Evolutionary conservation across 2,113 vertebrate species (phyloP), one percentile per base, ranked within the genome.

Genomic region (Oryzias celebensis): DNA sequence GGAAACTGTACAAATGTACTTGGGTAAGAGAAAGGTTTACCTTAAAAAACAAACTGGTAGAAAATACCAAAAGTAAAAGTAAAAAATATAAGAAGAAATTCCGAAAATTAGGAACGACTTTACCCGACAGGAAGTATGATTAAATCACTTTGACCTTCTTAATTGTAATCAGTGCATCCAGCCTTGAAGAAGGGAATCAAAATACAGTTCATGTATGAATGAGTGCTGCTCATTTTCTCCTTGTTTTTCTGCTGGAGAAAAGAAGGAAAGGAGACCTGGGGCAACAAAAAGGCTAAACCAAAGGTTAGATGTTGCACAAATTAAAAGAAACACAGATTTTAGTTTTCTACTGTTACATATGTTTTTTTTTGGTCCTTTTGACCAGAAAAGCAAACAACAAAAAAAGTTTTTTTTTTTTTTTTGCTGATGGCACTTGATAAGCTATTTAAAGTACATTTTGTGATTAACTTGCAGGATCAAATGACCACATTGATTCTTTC

Each of bases 1-100:
- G 58, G 20, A 20, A 23, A 82, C 82, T 59, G 73, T 86, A 78
- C 62, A 85, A 85, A 82, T 78, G 62, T 71, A 58, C 86, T 66
- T 73, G 71, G 65, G 53, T 67, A 28, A 28, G 26, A 36, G 2
- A 36, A 36, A 36, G 36, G 58, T 66, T 77, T 44, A 62, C 61
- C 55, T 67, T 68, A 80, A 49, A 84, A 62, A 53, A 83, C 59
- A 63, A 24, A 68, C 61, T 69, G 61, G 46, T 81, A 62, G 73
- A 36, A 68, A 72, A 78, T 61, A 51, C 48, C 16, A 53, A 42
- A 70, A 64, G 48, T 41, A 18, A 64, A 66, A 41, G 15, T 41
- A 12, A 62, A 16, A 73, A 26, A 44, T 5, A 49, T 7, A 8
- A 13, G n/a, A n/a, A 16, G 45, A n/a, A 17, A 7, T 47, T 16